phyloP scores from a whole-genome alignment of 2,797 vertebrate species.

The Jordanella pulchra region DNA sequence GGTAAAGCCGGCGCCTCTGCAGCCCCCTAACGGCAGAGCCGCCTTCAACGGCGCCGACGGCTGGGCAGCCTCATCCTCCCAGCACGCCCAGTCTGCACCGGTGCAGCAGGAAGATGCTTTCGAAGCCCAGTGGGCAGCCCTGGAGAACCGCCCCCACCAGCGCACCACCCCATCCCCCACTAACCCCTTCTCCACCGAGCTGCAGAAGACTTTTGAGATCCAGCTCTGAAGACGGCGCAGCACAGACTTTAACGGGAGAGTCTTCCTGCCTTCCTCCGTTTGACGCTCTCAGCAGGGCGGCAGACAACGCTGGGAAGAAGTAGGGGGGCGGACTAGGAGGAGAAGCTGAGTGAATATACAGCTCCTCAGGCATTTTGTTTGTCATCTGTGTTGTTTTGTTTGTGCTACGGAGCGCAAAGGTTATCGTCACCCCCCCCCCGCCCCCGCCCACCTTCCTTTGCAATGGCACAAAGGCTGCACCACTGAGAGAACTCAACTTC shows the following conservation, averaged over 20 bases:
- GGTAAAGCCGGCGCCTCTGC: conserved; percentile 31
- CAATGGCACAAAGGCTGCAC: conserved; percentile 64
- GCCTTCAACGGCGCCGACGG: conserved; percentile 83
- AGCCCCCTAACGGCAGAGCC: conserved; percentile 70
- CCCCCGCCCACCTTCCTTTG: conserved; percentile 25
- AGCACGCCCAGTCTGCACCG: conserved; percentile 29
- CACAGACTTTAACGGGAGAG: conserved; percentile 16
- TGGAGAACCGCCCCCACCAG: conserved; percentile 91
- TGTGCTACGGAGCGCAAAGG: conserved; percentile 47
- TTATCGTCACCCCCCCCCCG: conserved; percentile 34
- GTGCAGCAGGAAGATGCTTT: conserved; percentile 87
- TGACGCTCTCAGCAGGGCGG: conserved; percentile 50
- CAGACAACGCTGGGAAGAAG: neutral
- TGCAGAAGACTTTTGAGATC: conserved; percentile 99
- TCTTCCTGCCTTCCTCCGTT: conserved; percentile 41
- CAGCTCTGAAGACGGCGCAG: conserved; percentile 86
- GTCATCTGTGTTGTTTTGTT: conserved; percentile 60
- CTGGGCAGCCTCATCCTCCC: conserved; percentile 77
- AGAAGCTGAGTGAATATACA: conserved; percentile 31
- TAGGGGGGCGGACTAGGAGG: conserved; percentile 29
- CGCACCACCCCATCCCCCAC: conserved; percentile 94
- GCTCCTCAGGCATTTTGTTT: conserved; percentile 58
- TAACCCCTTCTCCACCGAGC: conserved; percentile 96
- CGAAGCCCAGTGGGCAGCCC: conserved; percentile 95
- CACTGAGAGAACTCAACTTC: conserved; percentile 84